Conservation (phyloP, 2,113 vertebrate genomes). For the Spea bombifrons region DNA sequence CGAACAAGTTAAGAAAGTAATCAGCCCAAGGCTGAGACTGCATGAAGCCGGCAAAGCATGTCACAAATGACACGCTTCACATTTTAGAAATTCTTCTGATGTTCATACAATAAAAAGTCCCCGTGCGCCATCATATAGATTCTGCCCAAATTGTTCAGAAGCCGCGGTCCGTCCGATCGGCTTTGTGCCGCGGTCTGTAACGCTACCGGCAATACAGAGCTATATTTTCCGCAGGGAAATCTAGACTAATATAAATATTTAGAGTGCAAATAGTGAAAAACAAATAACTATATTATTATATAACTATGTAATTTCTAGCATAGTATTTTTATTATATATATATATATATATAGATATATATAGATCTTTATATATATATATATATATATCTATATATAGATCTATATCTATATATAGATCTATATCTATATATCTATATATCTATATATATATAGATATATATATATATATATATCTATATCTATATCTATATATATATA, state of each 20-base stretch:
- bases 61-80: constrained; percentile 57
- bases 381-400: too few relatives aligned
- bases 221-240: background rate
- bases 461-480: too few relatives aligned
- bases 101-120: too few relatives aligned
- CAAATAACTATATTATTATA: background rate
- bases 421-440: too few relatives aligned
- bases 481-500: too few relatives aligned
- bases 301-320: too few relatives aligned
- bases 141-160: background rate
- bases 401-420: too few relatives aligned
- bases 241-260: background rate
- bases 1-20: background rate
- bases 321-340: too few relatives aligned
- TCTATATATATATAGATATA: too few relatives aligned
- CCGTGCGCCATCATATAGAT: too few relatives aligned
- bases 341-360: too few relatives aligned
- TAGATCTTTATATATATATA: too few relatives aligned
- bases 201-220: background rate
- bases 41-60: constrained; percentile 17
- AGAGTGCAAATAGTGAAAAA: background rate
- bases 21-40: background rate
- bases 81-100: constrained; percentile 29
- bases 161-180: background rate
- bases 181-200: background rate